Evolutionary conservation across 1,140 invertebrate genomes (phyloP).

Genomic region (Latrodectus geometricus): DNA sequence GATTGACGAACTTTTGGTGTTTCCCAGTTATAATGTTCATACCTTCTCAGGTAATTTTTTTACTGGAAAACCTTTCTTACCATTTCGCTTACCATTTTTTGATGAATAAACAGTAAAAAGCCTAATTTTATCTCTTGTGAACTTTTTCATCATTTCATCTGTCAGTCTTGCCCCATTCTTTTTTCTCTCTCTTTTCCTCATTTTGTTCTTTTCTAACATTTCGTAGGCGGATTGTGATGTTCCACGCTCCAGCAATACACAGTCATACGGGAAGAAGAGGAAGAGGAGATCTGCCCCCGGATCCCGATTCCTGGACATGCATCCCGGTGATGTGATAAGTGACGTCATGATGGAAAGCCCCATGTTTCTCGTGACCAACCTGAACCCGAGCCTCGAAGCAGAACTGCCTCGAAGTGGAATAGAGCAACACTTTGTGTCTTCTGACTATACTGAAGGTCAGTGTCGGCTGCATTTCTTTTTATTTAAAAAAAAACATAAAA

Average conservation of each 20-base stretch:
- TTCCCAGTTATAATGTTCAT: no score
- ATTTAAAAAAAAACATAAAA: no score
- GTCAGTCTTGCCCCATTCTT: background rate
- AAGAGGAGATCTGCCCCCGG: background rate
- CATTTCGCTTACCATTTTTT: no score
- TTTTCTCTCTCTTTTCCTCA: background rate
- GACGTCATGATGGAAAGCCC: constrained; percentile 61
- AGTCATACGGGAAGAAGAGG: constrained; percentile 34
- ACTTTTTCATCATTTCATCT: background rate
- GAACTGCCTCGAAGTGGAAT: constrained; percentile 8
- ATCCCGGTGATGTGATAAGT: constrained; percentile 49
- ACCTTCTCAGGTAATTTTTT: no score
- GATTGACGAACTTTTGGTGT: no score
- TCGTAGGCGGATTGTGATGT: constrained; percentile 39
- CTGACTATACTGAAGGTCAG: constrained; percentile 23
- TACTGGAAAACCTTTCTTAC: no score
- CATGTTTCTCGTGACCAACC: constrained; percentile 46
- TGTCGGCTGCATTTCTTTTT: background rate
- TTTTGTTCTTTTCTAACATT: no score
- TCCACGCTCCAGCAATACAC: background rate
- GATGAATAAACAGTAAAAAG: no score
- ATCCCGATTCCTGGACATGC: constrained; percentile 13
- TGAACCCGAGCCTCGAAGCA: constrained; percentile 29
- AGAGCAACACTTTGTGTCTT: constrained; percentile 1
- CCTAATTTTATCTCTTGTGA: no score